Evolutionary conservation across 1,140 invertebrate species (phyloP).

Genomic region (Oreohelix idahoensis): DNA sequence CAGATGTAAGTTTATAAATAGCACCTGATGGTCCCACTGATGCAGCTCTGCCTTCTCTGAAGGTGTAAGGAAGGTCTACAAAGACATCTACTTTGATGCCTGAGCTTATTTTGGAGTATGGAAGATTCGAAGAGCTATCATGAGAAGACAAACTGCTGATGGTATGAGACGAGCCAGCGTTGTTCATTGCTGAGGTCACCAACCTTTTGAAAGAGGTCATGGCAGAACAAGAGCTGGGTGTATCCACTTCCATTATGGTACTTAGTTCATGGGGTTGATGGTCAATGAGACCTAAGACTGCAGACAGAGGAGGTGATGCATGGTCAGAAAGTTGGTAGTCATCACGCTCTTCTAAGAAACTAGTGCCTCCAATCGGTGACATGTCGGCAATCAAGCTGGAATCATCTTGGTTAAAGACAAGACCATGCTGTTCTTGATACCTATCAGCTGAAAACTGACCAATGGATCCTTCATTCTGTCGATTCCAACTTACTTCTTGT

Average conservation of each 20-base stretch:
- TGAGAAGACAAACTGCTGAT: neutral
- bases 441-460: neutral
- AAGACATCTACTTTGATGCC: slow-evolving; percentile 15
- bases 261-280: slow-evolving; percentile 51
- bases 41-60: neutral
- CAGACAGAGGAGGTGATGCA: neutral
- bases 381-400: neutral
- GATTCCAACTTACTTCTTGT: neutral
- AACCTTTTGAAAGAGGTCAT: neutral
- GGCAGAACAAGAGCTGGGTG: slow-evolving; percentile 34
- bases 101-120: neutral
- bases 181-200: neutral
- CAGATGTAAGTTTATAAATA: neutral
- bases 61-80: slow-evolving; percentile 11
- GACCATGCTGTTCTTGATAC: neutral
- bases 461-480: no score
- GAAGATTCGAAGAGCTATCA: neutral
- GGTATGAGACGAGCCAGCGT: neutral
- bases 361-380: neutral
- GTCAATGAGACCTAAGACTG: neutral
- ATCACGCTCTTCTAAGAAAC: neutral
- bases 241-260: slow-evolving; percentile 59
- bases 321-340: neutral
- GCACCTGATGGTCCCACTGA: neutral
- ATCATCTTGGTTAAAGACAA: neutral